Evolutionary conservation across 2,797 vertebrate species (phyloP), one percentile per base, ranked within the genome.

Genomic region (Argyrosomus regius): DNA sequence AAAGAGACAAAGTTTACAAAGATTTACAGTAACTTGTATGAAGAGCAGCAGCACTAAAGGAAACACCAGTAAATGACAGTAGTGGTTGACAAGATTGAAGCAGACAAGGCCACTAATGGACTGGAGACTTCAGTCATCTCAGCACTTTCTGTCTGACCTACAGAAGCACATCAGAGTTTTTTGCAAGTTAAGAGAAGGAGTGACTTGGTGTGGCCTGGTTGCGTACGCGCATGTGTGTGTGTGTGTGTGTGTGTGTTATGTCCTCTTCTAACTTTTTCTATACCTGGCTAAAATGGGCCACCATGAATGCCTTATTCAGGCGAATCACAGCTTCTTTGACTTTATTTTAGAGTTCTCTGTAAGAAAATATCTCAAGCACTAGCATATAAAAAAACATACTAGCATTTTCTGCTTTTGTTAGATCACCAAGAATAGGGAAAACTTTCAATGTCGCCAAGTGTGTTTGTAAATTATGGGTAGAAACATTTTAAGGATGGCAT

Each of bases 71-170:
- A 28, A 66, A 72, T 78, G 85, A 86, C 87, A 82, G 76, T 3
- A 0, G 67, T 8, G 39, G 62, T 24, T 88, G 92, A 90, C 74
- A 39, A 75, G 87, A 90, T 88, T 54, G 43, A 49, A 85, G 75
- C 59, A 67, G 90, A 89, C 81, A 78, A 71, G 79, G 60, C 72
- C 60, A 10, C 80, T 92, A 92, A 92, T 90, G 91, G 85, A 90
- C 26, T 10, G 46, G 17, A 73, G 72, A 79, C 31, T 31, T 79
- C 35, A 39, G 91, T 87, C 78, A 72, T 75, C 75, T 83, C 87
- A 87, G 88, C 89, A 83, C 72, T 87, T 84, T 64, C 28, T 61
- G 43, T 70, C 73, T 62, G 83, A 87, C 87, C 77, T 76, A 75
- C 71, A 78, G 85, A 68, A 62, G 60, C 59, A 56, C 73, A 63